These are phyloP conservation scores for Petrocephalus sullivani DNA, from an alignment of 2,797 vertebrate species.

Conservation along the genomic window DNA sequence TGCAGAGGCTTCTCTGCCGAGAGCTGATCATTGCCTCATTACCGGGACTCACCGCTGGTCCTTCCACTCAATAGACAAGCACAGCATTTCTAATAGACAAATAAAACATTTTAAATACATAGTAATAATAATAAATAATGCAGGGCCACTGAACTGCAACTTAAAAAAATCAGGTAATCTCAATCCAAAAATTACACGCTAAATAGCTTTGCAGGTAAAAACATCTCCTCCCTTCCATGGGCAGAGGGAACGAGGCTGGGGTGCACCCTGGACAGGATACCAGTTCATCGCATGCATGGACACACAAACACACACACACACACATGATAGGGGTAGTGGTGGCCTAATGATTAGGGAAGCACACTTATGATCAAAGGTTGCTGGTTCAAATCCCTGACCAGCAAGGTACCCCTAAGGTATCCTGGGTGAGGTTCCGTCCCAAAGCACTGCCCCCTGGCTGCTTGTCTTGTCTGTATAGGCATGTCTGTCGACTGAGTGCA, in stretches of 20 bases:
- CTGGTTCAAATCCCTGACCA: too few species aligned
- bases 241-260: background rate
- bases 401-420: too few species aligned
- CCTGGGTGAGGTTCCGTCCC: too few species aligned
- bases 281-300: background rate
- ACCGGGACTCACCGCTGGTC: background rate
- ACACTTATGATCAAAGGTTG: too few species aligned
- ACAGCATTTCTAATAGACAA: background rate
- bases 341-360: too few species aligned
- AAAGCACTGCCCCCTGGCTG: too few species aligned
- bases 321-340: too few species aligned
- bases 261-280: background rate
- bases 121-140: background rate
- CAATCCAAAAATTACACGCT: background rate
- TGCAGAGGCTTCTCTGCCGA: background rate
- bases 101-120: background rate
- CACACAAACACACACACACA: too few species aligned
- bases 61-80: background rate
- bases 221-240: background rate
- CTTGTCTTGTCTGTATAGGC: too few species aligned
- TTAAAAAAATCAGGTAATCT: background rate
- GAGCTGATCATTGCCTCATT: background rate
- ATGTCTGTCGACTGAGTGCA: background rate
- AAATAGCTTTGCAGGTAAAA: background rate
- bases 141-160: background rate